Base-by-base conservation (phyloP, 1,140 invertebrate genomes). In the Orchestia grillus region DNA sequence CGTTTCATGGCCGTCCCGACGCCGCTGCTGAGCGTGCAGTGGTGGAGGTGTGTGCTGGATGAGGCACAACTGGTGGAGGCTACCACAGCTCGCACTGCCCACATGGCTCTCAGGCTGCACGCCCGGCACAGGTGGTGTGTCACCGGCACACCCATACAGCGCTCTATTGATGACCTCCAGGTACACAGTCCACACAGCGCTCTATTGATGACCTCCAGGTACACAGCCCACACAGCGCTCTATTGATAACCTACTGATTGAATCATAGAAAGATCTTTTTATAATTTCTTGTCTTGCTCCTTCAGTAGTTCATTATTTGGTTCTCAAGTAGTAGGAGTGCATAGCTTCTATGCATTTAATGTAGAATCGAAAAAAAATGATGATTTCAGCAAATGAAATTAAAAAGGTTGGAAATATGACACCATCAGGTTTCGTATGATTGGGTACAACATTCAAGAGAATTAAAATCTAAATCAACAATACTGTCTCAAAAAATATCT, bases 41-140 rank as follows among this genome's bases (percentile, higher is more conserved):
- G 98, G 98, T 99, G 98, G 98, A 97, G 98, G 87, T 97, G 98
- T 44, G 98, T 98, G 97, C 97, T 99, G 36, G 98, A 99, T 97
- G 98, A 99, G 97, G 98, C 98, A 87, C 98, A 99, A 97, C 98
- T 98, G 98, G 98, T 98, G 0, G 98, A 98, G 97, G 96, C 96
- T 45, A 97, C 96, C 0, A 97, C 98, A 4, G 97, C 97, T 53
- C 98, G 97, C 97, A 98, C 98, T 77, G 98, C 98, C 0, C 97
- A 98, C 96, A 98, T 99, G 98, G 98, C 98, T 0, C 97, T 97
- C 41, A 97, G 97, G 96, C 97, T 98, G 44, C 97, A 97, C 42
- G 98, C 98, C 11, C 97, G 98, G 16, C 98, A 98, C 97, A 97
- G 98, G 95, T 99, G 98, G 98, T 98, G 98, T 96, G 98, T 99